Evolutionary conservation across 2,888 invertebrate species (phyloP).

Genomic region (Trachelus tabidus): DNA sequence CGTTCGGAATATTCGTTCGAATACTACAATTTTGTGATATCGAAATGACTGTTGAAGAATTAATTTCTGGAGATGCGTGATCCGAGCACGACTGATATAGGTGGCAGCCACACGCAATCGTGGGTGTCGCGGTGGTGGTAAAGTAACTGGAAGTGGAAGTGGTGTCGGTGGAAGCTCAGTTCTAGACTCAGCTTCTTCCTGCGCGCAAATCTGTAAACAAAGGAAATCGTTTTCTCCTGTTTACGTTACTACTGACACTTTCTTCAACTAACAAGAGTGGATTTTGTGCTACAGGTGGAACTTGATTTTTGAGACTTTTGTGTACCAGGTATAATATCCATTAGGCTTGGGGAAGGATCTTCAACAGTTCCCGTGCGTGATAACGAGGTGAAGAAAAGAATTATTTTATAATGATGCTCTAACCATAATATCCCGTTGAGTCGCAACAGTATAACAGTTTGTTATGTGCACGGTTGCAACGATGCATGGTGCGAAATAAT

Average conservation of each 20-base stretch:
- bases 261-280: neutral
- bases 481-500: neutral
- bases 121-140: neutral
- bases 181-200: slow-evolving; percentile 33
- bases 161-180: slow-evolving; percentile 31
- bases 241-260: neutral
- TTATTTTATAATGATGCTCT: neutral
- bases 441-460: neutral
- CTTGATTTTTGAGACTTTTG: neutral
- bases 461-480: no score
- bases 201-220: slow-evolving; percentile 30
- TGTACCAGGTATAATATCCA: neutral
- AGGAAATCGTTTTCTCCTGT: slow-evolving; percentile 13
- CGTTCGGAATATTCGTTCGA: neutral
- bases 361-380: neutral
- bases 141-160: neutral
- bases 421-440: no score
- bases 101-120: neutral
- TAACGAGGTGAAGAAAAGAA: neutral
- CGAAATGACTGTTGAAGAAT: neutral
- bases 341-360: neutral
- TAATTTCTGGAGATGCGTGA: neutral
- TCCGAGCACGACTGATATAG: neutral
- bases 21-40: neutral
- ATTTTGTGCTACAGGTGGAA: neutral